Evolutionary conservation across 2,797 vertebrate genomes (phyloP), one percentile per base, ranked within the genome.

Genomic region (Coranthus polyacanthus): DNA sequence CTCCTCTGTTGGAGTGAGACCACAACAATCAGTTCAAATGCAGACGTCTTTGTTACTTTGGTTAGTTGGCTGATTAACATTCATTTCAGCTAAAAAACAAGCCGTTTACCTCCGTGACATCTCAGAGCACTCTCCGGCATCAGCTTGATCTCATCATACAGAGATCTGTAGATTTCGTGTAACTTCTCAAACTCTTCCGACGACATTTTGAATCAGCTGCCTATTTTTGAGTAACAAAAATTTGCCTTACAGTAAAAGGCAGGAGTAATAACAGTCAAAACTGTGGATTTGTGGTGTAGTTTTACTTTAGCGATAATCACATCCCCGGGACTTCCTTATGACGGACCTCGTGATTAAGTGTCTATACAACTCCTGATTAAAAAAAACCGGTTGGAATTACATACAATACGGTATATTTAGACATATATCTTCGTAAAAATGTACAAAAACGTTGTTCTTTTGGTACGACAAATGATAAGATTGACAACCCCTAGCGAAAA

Each of bases 121-220:
- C 52, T 85, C 65, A 88, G 78, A 34, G 92, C 91, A 61, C 88
- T 89, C 4, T 95, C 94, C 2, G 95, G 94, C n/a, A 94, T 92
- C 13, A 89, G 83, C 61, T 87, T 93, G 2, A 98, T 85, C 36
- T 97, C 92, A 0, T 95, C 95, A 13, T 94, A 95, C 49, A 97
- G 76, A 0, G 91, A 93, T 16, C 62, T 92, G 82, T 93, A 99
- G 54, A 98, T 95, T 64, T 99, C 97, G 16, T 98, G 95, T 53
- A 98, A 81, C 83, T 96, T 97, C 90, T 98, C 96, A 63, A 96
- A 94, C 69, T 97, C 96, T 84, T 97, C 96, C 2, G 96, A 98
- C 20, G 97, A 98, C 87, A 93, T 95, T 17, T 58, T 75, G 16
- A 0, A 0, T 50, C 2, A 15, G 6, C 16, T 12, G 18, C 22